Conservation (phyloP, 2,888 invertebrate genomes). For the Erebia aethiops region DNA sequence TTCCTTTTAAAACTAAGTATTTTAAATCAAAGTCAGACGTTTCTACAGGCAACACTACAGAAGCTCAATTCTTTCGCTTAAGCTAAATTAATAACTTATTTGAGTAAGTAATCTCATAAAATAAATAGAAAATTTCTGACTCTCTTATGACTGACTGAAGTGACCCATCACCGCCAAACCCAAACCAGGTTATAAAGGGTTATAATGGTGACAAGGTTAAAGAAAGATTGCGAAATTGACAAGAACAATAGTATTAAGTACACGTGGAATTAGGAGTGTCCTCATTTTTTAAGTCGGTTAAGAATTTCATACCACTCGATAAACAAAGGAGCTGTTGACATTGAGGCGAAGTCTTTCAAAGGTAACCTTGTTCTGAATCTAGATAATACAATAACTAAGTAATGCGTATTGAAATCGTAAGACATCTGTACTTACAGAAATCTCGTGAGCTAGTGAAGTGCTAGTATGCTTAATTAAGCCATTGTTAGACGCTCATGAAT, state of each 20-base stretch:
- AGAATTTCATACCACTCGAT: slow-evolving; percentile 47
- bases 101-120: too few species aligned
- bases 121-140: too few species aligned
- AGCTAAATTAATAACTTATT: too few species aligned
- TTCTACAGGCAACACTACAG: too few species aligned
- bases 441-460: not conserved
- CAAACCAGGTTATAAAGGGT: too few species aligned
- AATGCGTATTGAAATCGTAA: slow-evolving; percentile 34
- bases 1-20: too few species aligned
- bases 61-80: too few species aligned
- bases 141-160: too few species aligned
- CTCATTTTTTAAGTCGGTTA: not conserved
- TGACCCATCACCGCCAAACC: too few species aligned
- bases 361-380: slow-evolving; percentile 61
- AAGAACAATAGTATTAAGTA: not conserved
- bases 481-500: slow-evolving; percentile 8
- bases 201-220: too few species aligned
- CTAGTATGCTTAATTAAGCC: not conserved
- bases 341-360: slow-evolving; percentile 50
- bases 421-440: slow-evolving; percentile 42
- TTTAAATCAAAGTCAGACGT: too few species aligned
- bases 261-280: not conserved
- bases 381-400: slow-evolving; percentile 14
- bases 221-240: not conserved
- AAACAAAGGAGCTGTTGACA: slow-evolving; percentile 54